Evolutionary conservation across 1,140 invertebrate genomes (phyloP), one percentile per base, ranked within the genome.

Genomic region (Platorchestia sp.): DNA sequence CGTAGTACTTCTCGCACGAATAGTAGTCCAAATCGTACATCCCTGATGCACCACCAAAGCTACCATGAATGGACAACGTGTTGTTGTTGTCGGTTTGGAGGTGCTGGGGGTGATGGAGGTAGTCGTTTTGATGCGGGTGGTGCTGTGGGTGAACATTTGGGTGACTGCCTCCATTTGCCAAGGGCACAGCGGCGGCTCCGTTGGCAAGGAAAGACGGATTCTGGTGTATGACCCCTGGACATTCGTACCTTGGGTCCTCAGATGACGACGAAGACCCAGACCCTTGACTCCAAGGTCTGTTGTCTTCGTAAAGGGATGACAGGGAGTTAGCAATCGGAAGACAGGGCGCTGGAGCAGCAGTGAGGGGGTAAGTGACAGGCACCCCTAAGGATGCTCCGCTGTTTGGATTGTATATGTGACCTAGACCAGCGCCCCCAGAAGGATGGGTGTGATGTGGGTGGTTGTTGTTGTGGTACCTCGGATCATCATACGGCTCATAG

Each of bases 251-350:
- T n/a, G 95, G 75, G 86, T 96, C 96, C 36, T 96, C 96, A 22
- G 96, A 96, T 27, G 95, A 95, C 10, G 96, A 96, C n/a, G 95
- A 96, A 89, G 96, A 96, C 19, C 95, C 96, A 36, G 96, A 96
- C 36, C 96, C 96, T 43, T 96, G 95, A 95, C 95, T 96, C 97
- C 40, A 97, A 96, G 96, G 96, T 42, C 96, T 95, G 41, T 45
- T 45, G 40, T 45, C 45, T 45, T 96, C 96, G 93, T 96, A 96
- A 5, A 95, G 75, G 44, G n/a, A 95, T 0, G 45, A 53, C 1
- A 47, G 53, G 16, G 96, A 90, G 45, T 95, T 89, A 19, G 95
- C 47, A 53, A 96, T 97, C 97, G 10, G 97, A 97, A 75, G 96
- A 96, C 95, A 95, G 91, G 91, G 95, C 42, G 90, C 95, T 27